Percentiles rank a stretch among this genome's conserved stretches.
phyloP scores from a whole-genome alignment of 2,113 vertebrate genomes.

The Anguilla japonica region DNA sequence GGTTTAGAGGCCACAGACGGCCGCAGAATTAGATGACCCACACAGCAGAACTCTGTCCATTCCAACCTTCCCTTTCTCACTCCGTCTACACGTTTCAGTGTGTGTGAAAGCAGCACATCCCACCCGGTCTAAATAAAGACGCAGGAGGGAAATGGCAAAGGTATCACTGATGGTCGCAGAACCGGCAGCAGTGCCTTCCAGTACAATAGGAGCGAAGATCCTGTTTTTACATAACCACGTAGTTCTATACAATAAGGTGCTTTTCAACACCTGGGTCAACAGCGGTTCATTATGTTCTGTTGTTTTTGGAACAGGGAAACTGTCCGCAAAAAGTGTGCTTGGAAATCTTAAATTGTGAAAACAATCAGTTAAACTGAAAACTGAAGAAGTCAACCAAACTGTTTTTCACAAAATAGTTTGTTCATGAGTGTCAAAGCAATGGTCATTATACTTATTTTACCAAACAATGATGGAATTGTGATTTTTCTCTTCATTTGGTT shows the following conservation, averaged over 20 bases:
- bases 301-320: background rate
- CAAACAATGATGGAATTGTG: no score
- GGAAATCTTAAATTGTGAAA: background rate
- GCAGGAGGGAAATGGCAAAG: background rate
- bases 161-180: background rate
- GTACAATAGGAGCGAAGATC: background rate
- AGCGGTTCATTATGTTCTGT: background rate
- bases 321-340: background rate
- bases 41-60: no score
- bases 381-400: no score
- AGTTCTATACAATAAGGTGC: background rate
- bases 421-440: background rate
- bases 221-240: background rate
- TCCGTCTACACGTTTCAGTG: background rate
- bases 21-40: no score
- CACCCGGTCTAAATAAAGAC: background rate
- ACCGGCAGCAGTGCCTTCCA: background rate
- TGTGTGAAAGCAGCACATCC: background rate
- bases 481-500: background rate
- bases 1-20: no score
- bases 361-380: no score
- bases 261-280: background rate
- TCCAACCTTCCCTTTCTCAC: background rate
- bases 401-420: no score
- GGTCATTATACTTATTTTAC: no score